phyloP scores from a whole-genome alignment of 2,888 invertebrate genomes.

The Psylliodes chrysocephalus region DNA sequence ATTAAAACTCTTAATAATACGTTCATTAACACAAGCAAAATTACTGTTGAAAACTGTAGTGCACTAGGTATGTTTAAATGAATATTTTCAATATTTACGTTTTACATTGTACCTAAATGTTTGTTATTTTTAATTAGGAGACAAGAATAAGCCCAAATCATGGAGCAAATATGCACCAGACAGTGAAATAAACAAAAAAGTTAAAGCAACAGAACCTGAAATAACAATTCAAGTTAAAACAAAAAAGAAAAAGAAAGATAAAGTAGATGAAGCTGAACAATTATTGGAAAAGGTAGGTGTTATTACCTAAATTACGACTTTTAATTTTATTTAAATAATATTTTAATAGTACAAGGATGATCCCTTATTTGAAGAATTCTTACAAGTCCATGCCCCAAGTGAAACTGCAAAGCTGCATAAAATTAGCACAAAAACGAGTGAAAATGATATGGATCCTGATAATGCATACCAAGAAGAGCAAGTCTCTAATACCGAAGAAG shows the following conservation, averaged over 20 bases:
- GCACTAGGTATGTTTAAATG: slow-evolving; percentile 67
- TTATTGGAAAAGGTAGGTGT: slow-evolving; percentile 72
- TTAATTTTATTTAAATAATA: too few relatives aligned
- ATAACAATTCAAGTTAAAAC: slow-evolving; percentile 49
- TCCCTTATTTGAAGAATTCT: slow-evolving; percentile 88
- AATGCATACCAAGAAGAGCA: slow-evolving; percentile 58
- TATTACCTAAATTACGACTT: too few relatives aligned
- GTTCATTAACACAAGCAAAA: slow-evolving; percentile 84
- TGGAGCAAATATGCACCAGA: slow-evolving; percentile 94
- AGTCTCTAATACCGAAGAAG: slow-evolving; percentile 59
- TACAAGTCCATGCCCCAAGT: slow-evolving; percentile 81
- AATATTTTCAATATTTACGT: background rate
- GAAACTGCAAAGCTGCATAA: slow-evolving; percentile 53
- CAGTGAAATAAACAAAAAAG: slow-evolving; percentile 73
- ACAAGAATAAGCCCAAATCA: slow-evolving; percentile 81
- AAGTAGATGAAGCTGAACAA: slow-evolving; percentile 66
- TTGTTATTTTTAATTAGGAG: slow-evolving; percentile 59
- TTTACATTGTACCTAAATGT: too few relatives aligned
- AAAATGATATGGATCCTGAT: slow-evolving; percentile 57
- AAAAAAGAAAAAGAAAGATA: slow-evolving; percentile 60
- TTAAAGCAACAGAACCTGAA: slow-evolving; percentile 55
- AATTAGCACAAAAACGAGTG: slow-evolving; percentile 41
- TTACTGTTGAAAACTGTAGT: slow-evolving; percentile 80
- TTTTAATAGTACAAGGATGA: slow-evolving; percentile 81
- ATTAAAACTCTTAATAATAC: slow-evolving; percentile 83